phyloP scores from a whole-genome alignment of 2,888 invertebrate genomes.

The Cataglyphis livida region DNA sequence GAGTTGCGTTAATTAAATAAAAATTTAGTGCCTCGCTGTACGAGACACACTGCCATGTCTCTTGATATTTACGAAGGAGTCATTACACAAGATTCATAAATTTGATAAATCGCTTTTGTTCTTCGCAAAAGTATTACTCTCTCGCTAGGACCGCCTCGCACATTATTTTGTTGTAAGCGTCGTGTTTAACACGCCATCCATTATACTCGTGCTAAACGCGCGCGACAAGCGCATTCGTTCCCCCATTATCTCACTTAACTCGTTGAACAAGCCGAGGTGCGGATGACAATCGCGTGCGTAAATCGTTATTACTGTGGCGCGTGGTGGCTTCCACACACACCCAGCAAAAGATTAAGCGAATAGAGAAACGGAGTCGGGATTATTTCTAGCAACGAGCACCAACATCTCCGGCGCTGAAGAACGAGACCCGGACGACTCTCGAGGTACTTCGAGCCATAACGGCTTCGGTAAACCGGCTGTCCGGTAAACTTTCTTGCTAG shows the following conservation, averaged over 20 bases:
- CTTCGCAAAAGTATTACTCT: neutral
- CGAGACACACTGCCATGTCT: too few species aligned
- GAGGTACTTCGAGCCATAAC: slow-evolving; percentile 69
- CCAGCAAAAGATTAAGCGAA: neutral
- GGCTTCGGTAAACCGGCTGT: slow-evolving; percentile 74
- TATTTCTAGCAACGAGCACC: slow-evolving; percentile 56
- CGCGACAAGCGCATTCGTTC: neutral
- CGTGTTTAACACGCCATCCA: neutral
- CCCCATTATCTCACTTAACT: slow-evolving; percentile 6
- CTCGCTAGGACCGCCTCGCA: neutral
- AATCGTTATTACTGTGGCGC: slow-evolving; percentile 21
- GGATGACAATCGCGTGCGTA: slow-evolving; percentile 17
- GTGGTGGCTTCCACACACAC: neutral
- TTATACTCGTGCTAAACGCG: neutral
- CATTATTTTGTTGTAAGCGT: neutral
- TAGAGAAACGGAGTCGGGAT: slow-evolving; percentile 21
- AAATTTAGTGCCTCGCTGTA: too few species aligned
- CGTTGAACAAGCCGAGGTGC: neutral
- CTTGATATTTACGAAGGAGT: neutral
- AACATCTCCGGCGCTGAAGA: slow-evolving; percentile 58
- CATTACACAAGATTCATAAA: neutral
- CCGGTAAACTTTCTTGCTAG: slow-evolving; percentile 79
- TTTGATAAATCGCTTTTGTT: neutral
- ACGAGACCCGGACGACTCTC: slow-evolving; percentile 57
- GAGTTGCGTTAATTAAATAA: too few species aligned